Evolutionary conservation across 2,797 vertebrate species (phyloP).

Genomic region (Phalanger gymnotis): DNA sequence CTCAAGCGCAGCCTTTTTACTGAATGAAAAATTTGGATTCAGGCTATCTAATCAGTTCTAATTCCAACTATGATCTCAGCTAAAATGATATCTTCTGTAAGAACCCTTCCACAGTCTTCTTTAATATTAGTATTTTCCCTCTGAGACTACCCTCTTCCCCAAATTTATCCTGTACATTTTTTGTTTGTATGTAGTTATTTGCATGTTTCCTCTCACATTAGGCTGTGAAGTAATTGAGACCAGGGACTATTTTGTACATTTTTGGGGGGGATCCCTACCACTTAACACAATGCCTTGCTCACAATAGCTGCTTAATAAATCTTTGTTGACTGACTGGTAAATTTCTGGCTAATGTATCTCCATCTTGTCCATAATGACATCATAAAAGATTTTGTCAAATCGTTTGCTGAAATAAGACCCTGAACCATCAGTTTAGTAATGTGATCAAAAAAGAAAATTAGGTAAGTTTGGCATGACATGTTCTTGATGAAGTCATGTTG

Average conservation of each 20-base stretch:
- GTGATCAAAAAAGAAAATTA: neutral
- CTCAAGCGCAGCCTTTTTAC: no score
- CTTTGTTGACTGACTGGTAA: neutral
- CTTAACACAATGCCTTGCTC: neutral
- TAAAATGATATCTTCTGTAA: neutral
- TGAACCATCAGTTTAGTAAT: neutral
- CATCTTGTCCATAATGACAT: neutral
- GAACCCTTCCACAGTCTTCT: neutral
- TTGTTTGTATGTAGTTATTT: neutral
- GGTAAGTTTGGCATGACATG: neutral
- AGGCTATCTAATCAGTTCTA: neutral
- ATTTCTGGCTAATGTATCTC: neutral
- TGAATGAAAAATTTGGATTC: no score
- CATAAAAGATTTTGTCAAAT: neutral
- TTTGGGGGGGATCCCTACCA: neutral
- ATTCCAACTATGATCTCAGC: neutral
- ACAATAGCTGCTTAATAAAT: neutral
- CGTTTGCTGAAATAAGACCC: neutral
- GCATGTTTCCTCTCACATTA: neutral
- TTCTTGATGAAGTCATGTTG: neutral
- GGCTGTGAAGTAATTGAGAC: neutral
- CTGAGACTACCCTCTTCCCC: neutral
- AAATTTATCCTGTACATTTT: neutral
- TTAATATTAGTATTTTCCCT: neutral
- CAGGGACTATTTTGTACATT: neutral